Evolutionary conservation across 1,140 invertebrate species (phyloP).

Genomic region (Battus philenor): DNA sequence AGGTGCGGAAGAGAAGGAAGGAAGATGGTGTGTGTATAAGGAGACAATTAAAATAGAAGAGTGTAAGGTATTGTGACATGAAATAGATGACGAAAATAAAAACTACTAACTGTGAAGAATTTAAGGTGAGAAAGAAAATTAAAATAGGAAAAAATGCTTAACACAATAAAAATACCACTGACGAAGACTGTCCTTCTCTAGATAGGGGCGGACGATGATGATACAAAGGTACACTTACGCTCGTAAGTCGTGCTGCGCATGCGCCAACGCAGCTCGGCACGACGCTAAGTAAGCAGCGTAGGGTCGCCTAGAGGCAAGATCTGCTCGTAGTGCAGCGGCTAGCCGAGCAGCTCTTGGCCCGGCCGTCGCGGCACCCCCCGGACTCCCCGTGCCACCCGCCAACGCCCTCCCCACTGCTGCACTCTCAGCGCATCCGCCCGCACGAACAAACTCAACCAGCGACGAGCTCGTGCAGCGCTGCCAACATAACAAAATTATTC

Average conservation of each 20-base stretch:
- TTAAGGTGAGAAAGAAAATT: no score
- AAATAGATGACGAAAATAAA: no score
- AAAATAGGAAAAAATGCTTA: no score
- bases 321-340: slow-evolving; percentile 50
- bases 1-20: no score
- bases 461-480: slow-evolving; percentile 50
- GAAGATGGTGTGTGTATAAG: no score
- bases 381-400: slow-evolving; percentile 13
- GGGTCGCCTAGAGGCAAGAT: slow-evolving; percentile 60
- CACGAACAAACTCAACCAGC: slow-evolving; percentile 48
- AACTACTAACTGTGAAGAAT: no score
- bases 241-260: slow-evolving; percentile 80
- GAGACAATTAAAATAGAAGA: no score
- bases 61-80: no score
- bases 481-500: no score
- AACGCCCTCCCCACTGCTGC: slow-evolving; percentile 42
- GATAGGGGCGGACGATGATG: no score
- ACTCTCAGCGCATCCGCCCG: slow-evolving; percentile 34
- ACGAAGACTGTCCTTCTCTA: no score
- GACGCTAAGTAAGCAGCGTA: slow-evolving; percentile 86
- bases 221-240: slow-evolving; percentile 56
- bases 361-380: slow-evolving; percentile 19
- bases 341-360: slow-evolving; percentile 29
- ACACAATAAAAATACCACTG: no score
- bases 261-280: slow-evolving; percentile 82